Conservation (phyloP, 2,113 vertebrate species). For the Lates calcarifer region DNA sequence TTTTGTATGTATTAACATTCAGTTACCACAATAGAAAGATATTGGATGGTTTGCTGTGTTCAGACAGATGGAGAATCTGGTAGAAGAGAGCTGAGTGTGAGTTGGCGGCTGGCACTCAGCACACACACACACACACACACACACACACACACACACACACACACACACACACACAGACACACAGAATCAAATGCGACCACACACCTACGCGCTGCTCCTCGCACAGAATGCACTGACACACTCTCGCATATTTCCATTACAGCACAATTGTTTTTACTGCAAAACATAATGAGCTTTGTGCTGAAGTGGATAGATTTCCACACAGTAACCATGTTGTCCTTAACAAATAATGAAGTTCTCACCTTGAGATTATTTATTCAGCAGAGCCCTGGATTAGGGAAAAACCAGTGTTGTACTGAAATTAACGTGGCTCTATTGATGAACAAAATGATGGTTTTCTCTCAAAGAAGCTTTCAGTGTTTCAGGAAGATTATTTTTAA, state of each 20-base stretch:
- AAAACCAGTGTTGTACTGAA: background rate
- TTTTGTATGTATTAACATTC: background rate
- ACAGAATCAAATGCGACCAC: constrained; percentile 39
- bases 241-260: constrained; percentile 37
- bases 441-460: background rate
- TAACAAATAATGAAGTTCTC: background rate
- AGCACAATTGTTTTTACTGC: constrained; percentile 29
- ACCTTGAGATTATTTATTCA: background rate
- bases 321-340: background rate
- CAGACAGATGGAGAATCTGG: constrained; percentile 67
- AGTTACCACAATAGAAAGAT: background rate
- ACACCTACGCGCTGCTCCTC: constrained; percentile 60
- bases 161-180: background rate
- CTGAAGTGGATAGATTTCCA: background rate
- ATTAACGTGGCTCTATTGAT: background rate
- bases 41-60: constrained; percentile 17
- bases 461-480: background rate
- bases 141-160: background rate
- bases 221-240: constrained; percentile 25
- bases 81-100: constrained; percentile 45
- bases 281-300: constrained; percentile 14
- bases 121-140: constrained; percentile 27
- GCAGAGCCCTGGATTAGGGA: background rate
- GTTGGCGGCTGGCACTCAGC: constrained; percentile 44
- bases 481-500: background rate